Evolutionary conservation across 2,797 vertebrate genomes (phyloP), one percentile per base, ranked within the genome.

Genomic region (Microctenopoma steveboyesi): DNA sequence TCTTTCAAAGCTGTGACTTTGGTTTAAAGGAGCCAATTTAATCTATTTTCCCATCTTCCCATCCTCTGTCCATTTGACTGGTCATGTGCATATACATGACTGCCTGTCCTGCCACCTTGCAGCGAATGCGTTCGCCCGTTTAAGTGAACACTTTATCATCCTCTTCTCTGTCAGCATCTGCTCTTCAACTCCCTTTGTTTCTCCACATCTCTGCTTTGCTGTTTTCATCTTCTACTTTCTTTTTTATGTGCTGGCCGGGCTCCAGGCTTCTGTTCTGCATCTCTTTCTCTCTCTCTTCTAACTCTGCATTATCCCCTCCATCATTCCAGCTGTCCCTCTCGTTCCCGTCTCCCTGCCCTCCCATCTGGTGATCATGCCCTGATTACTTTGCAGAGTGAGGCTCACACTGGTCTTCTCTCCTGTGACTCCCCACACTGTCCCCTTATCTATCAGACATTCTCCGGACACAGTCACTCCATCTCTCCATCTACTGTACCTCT

Each of bases 351-450:
- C 72, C 86, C 89, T 89, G 84, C 86, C 86, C 88, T 85, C 79
- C 92, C 91, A 89, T 93, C 89, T 93, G 91, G 86, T 86, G 88
- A 91, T 88, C 79, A 81, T 84, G 83, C 75, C 87, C 85, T 82
- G 84, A 90, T 90, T 88, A 83, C 85, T 87, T 72, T 76, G 73
- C 88, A 79, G 72, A 79, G 80, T 66, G 66, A 88, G 62, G 64
- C 57, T 68, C 78, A 18, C 49, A 15, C 39, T 0, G 35, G 77
- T 77, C 74, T 66, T 59, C 79, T 81, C 66, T 67, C 54, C 75
- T 61, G 68, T 80, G 76, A 78, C 63, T 57, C 56, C 71, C 72
- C 55, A 35, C 69, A 83, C 61, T 30, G 45, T 74, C 70, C 77
- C 65, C 78, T 16, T 55, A 72, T 89, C 72, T 71, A 69, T 87